Evolutionary conservation across 2,113 vertebrate species (phyloP).

Genomic region (Mystacornis crossleyi): DNA sequence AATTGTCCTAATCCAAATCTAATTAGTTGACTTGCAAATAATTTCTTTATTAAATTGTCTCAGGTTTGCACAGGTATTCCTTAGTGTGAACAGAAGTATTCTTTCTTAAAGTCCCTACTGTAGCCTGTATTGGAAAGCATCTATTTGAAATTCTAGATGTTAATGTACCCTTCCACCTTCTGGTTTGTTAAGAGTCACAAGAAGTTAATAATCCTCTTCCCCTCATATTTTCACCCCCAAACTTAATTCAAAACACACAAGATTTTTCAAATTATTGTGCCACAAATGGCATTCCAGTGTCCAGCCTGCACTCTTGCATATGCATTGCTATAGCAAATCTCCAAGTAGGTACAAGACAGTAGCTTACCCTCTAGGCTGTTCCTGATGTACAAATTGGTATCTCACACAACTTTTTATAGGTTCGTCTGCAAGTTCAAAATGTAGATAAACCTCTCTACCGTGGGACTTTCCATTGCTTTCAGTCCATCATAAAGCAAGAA

Average conservation of each 20-base stretch:
- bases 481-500: constrained; percentile 93
- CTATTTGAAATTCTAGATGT: not conserved
- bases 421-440: constrained; percentile 94
- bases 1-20: not conserved
- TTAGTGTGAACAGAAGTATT: not conserved
- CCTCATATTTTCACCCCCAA: not conserved
- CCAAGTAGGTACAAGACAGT: not conserved
- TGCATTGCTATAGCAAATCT: not conserved
- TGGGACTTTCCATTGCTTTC: constrained; percentile 94
- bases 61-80: not conserved
- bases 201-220: not conserved
- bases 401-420: constrained; percentile 77
- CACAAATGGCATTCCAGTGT: not conserved
- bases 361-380: not conserved
- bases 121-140: not conserved
- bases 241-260: not conserved
- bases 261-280: not conserved
- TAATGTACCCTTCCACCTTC: not conserved
- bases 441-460: constrained; percentile 89
- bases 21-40: not conserved
- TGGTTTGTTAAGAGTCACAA: not conserved
- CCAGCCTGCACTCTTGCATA: not conserved
- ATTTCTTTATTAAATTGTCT: not conserved
- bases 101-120: not conserved
- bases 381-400: not conserved